These are phyloP conservation scores for Pygoscelis antarcticus DNA, from an alignment of 2,113 vertebrate species.

Conservation along the genomic window DNA sequence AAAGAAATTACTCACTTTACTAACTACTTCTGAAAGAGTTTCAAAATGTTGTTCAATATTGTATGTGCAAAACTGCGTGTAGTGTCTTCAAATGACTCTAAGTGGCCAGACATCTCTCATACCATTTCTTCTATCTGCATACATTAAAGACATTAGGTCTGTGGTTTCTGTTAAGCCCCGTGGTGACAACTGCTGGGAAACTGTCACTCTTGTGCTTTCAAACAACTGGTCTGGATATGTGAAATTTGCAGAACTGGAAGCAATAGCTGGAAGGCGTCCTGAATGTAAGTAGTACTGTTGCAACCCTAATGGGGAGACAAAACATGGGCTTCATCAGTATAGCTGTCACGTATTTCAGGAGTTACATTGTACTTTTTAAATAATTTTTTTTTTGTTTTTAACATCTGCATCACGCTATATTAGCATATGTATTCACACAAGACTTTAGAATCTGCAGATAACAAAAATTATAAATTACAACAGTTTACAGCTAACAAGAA, in stretches of 20 bases:
- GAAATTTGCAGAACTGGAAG: constrained; percentile 91
- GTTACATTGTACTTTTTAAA: background rate
- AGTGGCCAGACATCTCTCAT: background rate
- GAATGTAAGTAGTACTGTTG: constrained; percentile 90
- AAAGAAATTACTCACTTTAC: background rate
- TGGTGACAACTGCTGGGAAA: background rate
- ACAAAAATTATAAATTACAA: background rate
- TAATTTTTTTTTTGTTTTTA: background rate
- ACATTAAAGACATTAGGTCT: background rate
- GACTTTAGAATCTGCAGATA: background rate
- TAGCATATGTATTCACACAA: background rate
- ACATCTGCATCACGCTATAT: background rate
- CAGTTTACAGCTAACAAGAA: background rate
- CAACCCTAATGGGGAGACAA: constrained; percentile 79
- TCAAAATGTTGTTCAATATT: constrained; percentile 18
- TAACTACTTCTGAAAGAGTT: constrained; percentile 1
- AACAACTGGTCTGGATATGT: constrained; percentile 80
- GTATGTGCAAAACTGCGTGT: constrained; percentile 70
- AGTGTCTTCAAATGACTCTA: constrained; percentile 13
- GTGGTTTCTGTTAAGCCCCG: background rate
- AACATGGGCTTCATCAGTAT: background rate
- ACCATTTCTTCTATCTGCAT: background rate
- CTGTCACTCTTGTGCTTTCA: constrained; percentile 36
- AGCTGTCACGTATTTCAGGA: background rate
- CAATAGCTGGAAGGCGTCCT: constrained; percentile 93